Evolutionary conservation across 2,797 vertebrate species (phyloP).

Genomic region (Poecilia picta): DNA sequence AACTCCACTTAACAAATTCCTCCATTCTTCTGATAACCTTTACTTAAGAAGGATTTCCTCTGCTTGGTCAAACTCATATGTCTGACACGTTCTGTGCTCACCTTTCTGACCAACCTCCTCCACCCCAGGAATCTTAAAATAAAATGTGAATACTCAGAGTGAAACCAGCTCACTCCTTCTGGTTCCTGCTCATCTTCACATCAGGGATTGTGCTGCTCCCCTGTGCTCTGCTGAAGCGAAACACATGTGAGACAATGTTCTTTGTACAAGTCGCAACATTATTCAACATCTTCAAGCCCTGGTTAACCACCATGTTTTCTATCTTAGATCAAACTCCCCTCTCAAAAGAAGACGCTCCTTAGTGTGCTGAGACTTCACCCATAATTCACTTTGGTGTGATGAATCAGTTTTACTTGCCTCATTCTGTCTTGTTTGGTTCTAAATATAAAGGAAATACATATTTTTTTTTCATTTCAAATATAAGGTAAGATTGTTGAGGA

Average conservation of each 20-base stretch:
- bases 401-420: neutral
- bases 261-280: neutral
- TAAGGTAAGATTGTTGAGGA: no score
- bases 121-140: neutral
- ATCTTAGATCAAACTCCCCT: neutral
- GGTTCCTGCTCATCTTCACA: neutral
- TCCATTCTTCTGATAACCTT: slow-evolving; percentile 1
- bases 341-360: neutral
- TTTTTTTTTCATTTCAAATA: no score
- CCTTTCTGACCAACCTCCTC: neutral
- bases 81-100: neutral
- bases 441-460: neutral
- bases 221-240: neutral
- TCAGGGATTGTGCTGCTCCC: neutral
- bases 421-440: neutral
- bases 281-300: neutral
- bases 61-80: neutral
- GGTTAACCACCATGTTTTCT: neutral
- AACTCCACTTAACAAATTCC: neutral
- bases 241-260: neutral
- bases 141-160: neutral
- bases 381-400: neutral
- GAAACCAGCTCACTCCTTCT: neutral
- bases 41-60: neutral
- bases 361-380: neutral